phyloP scores from a whole-genome alignment of 2,888 invertebrate species.

The Cotesia congregata region DNA sequence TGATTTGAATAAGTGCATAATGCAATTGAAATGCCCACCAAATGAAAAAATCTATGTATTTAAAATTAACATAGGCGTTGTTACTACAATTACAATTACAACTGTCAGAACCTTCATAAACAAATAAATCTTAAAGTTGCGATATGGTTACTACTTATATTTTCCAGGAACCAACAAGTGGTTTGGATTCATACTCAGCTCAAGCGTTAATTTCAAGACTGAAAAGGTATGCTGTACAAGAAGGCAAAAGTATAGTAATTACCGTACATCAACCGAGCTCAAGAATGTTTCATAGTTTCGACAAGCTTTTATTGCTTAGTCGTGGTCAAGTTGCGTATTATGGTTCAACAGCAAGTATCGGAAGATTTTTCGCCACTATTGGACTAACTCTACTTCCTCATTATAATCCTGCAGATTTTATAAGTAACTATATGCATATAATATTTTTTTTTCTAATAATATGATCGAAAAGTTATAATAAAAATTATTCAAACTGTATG shows the following conservation, averaged over 20 bases:
- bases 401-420: slow-evolving; percentile 89
- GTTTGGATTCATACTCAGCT: slow-evolving; percentile 85
- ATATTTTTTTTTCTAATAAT: not conserved
- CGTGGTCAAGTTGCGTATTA: slow-evolving; percentile 84
- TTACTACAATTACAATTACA: no score
- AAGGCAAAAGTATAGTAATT: slow-evolving; percentile 84
- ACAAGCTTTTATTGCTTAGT: slow-evolving; percentile 79
- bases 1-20: no score
- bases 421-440: slow-evolving; percentile 70
- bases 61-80: not conserved
- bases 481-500: no score
- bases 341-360: slow-evolving; percentile 80
- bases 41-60: not conserved
- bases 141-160: not conserved
- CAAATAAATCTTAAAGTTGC: slow-evolving; percentile 2
- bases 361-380: slow-evolving; percentile 80
- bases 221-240: slow-evolving; percentile 81
- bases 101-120: not conserved
- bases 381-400: slow-evolving; percentile 81
- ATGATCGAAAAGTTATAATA: not conserved
- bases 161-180: slow-evolving; percentile 84
- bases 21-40: no score
- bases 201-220: slow-evolving; percentile 81
- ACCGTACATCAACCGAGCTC: slow-evolving; percentile 89
- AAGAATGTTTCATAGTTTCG: slow-evolving; percentile 87